Base-by-base conservation (phyloP, 2,113 vertebrate species). In the Pseudopodoces humilis region DNA sequence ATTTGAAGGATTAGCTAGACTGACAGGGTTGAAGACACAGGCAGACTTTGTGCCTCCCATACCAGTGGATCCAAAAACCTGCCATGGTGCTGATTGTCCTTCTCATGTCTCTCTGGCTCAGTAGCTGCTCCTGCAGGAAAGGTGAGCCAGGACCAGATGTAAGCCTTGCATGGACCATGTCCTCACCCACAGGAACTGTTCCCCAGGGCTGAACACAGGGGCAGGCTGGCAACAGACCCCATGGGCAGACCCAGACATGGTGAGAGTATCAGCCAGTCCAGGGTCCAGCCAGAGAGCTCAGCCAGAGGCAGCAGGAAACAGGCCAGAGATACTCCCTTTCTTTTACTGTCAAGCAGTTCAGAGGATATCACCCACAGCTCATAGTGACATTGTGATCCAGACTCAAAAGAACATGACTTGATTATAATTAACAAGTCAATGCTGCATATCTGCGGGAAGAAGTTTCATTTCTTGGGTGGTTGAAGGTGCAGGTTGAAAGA, bases 61-160 rank as follows among this genome's bases (percentile, higher is more conserved):
- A 24, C 3, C 1, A 0, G 7, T 13, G 4, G 9, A 58, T 15
- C 20, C 60, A 70, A 84, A 37, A 50, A 33, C 33, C 20, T 59
- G 5, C 47, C 19, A 7, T n/a, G 49, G 19, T 52, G 47, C 30
- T 72, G 30, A 8, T 52, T 1, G 0, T 72, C 27, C 41, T 75
- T 62, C 52, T 67, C 11, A 3, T 3, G 31, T 22, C 72, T 75
- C 27, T 44, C 25, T 43, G 56, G 11, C 10, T 53, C 58, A 64
- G 41, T 15, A 70, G 31, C 12, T 78, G 52, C 18, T 78, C 8
- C 19, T n/a, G 23, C 31, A 93, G n/a, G 17, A 56, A 5, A 4
- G 9, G 12, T 0, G 0, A 80, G 24, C 6, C 0, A 0, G 41
- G 30, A 31, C 18, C 52, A 39, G 33, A 24, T 2, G 9, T 58